Percentiles rank a stretch among this genome's conserved stretches.
These are phyloP conservation scores for Lacanobia wlatinum DNA, from an alignment of 2,888 invertebrate species.

Conservation along the genomic window DNA sequence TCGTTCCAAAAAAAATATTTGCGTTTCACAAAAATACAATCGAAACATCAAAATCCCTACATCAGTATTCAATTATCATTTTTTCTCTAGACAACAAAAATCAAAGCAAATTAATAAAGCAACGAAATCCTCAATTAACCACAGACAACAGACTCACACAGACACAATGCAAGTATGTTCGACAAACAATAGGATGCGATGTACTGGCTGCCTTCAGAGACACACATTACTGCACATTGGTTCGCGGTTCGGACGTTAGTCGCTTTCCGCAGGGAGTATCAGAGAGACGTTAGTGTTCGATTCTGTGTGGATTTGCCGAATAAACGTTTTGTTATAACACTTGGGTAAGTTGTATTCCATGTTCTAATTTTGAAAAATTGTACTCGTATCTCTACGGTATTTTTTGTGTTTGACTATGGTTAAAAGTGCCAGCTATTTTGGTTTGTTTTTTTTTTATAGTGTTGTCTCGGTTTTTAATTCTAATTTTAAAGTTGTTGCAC, in stretches of 20 bases:
- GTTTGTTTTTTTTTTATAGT: background rate
- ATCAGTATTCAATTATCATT: background rate
- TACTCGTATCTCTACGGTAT: background rate
- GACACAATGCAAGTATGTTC: conserved; percentile 33
- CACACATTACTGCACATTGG: conserved; percentile 22
- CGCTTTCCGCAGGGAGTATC: conserved; percentile 43
- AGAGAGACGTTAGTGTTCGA: conserved; percentile 51
- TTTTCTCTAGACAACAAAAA: conserved; percentile 7
- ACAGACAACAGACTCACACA: conserved; percentile 32
- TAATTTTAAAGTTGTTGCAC: conserved; percentile 10
- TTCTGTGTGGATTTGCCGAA: conserved; percentile 52
- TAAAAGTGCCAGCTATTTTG: background rate
- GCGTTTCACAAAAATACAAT: background rate
- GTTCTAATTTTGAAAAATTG: background rate
- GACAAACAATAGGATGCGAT: conserved; percentile 51
- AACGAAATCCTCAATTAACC: conserved; percentile 23
- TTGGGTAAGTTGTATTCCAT: conserved; percentile 52
- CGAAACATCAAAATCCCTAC: background rate
- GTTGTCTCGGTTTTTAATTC: conserved; percentile 22
- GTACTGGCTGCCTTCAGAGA: conserved; percentile 40
- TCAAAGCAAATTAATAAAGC: conserved; percentile 24
- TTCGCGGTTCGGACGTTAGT: conserved; percentile 37
- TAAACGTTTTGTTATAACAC: conserved; percentile 49
- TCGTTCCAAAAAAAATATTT: background rate
- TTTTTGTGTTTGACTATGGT: conserved; percentile 9